Percentiles rank a stretch among this genome's conserved stretches.
phyloP scores from a whole-genome alignment of 23 tunicate genomes.

The Ascidia mentula region DNA sequence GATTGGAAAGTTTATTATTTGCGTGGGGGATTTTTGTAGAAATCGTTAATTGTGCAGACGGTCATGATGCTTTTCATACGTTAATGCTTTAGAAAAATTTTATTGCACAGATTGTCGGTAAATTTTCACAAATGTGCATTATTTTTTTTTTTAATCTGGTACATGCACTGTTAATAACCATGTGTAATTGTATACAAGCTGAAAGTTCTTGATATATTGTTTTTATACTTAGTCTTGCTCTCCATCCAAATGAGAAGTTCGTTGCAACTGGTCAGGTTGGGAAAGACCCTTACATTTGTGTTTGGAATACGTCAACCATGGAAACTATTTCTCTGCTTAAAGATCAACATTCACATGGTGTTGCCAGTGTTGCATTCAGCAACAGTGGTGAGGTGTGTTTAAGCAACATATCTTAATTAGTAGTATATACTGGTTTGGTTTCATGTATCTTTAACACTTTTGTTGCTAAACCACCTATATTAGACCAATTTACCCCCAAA shows the following conservation, averaged over 20 bases:
- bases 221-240: constrained; percentile 53
- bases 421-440: too few species aligned
- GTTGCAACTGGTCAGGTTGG: constrained; percentile 99
- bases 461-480: too few species aligned
- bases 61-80: neutral
- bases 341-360: constrained; percentile 96
- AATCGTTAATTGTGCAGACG: neutral
- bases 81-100: neutral
- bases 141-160: neutral
- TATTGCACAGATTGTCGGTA: neutral
- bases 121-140: neutral
- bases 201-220: too few species aligned
- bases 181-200: too few species aligned
- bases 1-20: neutral
- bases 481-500: too few species aligned
- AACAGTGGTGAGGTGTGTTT: constrained; percentile 56
- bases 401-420: too few species aligned
- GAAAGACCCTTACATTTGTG: constrained; percentile 85
- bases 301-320: constrained; percentile 85
- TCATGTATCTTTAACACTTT: too few species aligned
- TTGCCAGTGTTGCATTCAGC: constrained; percentile 78
- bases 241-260: constrained; percentile 68
- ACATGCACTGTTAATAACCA: too few species aligned
- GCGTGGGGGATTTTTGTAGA: neutral
- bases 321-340: constrained; percentile 83